These are phyloP conservation scores for Helicoverpa assulta DNA, from an alignment of 2,888 invertebrate genomes.

Conservation along the genomic window DNA sequence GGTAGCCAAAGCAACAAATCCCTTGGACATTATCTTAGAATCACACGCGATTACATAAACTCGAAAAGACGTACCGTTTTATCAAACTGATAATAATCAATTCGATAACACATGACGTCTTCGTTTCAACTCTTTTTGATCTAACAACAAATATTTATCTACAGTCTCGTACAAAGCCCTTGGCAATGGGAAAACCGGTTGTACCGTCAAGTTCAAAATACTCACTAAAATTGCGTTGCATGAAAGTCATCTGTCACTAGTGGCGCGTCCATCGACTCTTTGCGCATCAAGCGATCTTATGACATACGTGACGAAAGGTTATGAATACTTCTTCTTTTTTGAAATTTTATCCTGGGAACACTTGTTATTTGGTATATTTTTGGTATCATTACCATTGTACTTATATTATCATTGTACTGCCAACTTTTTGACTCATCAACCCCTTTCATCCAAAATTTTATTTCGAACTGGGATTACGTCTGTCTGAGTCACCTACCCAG, in stretches of 20 bases:
- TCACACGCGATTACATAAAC: slow-evolving; percentile 44
- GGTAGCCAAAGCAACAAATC: slow-evolving; percentile 6
- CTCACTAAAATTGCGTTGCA: slow-evolving; percentile 47
- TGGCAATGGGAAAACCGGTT: slow-evolving; percentile 55
- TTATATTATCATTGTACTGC: neutral
- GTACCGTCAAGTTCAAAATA: slow-evolving; percentile 56
- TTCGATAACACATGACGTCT: slow-evolving; percentile 18
- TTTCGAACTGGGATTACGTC: too few species aligned
- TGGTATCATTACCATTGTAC: too few species aligned
- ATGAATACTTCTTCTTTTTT: neutral
- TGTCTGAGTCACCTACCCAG: too few species aligned
- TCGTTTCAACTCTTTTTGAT: slow-evolving; percentile 11
- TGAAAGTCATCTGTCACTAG: slow-evolving; percentile 47
- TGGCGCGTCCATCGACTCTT: slow-evolving; percentile 26
- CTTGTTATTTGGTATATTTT: neutral
- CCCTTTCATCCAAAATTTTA: too few species aligned
- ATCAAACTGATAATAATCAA: slow-evolving; percentile 41
- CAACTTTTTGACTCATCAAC: too few species aligned
- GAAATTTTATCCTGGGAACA: neutral
- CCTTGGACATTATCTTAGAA: slow-evolving; percentile 11
- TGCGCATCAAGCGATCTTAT: slow-evolving; percentile 17
- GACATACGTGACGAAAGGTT: slow-evolving; percentile 19
- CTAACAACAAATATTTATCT: slow-evolving; percentile 10
- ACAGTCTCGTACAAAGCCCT: slow-evolving; percentile 22
- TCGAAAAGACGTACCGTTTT: slow-evolving; percentile 9